Evolutionary conservation across 2,797 vertebrate species (phyloP).

Genomic region (Aselliscus stoliczkanus): DNA sequence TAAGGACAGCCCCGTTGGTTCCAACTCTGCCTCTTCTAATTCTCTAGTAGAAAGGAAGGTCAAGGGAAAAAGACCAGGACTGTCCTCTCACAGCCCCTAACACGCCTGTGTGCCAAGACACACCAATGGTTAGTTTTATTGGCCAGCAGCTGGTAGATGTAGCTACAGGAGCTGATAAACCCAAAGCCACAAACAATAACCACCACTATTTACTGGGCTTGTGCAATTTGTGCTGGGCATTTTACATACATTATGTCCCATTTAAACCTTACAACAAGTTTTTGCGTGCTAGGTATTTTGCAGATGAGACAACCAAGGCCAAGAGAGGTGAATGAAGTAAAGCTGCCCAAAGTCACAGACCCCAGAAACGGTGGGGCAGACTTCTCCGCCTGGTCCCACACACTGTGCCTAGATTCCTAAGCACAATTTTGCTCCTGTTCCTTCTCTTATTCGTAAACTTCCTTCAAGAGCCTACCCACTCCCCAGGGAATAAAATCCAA

Average conservation of each 20-base stretch:
- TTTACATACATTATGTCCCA: neutral
- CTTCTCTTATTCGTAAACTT: neutral
- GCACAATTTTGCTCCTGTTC: neutral
- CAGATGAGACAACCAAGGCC: neutral
- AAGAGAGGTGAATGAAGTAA: neutral
- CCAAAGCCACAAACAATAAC: neutral
- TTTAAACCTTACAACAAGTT: neutral
- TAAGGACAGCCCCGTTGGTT: neutral
- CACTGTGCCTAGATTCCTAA: neutral
- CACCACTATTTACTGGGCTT: neutral
- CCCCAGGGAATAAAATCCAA: neutral
- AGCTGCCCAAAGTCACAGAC: neutral
- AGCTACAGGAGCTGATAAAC: neutral
- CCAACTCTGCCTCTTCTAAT: neutral
- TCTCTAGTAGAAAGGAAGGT: neutral
- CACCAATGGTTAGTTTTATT: neutral
- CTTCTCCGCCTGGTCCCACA: neutral
- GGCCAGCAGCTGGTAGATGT: neutral
- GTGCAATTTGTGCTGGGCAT: neutral
- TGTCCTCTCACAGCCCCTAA: neutral
- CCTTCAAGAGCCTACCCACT: neutral
- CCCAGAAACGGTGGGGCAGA: neutral
- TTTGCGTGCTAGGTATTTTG: neutral
- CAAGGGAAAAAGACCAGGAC: neutral
- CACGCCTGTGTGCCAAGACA: neutral